These are phyloP conservation scores for Gastrophryne carolinensis DNA, from an alignment of 2,797 vertebrate genomes.

Conservation along the genomic window DNA sequence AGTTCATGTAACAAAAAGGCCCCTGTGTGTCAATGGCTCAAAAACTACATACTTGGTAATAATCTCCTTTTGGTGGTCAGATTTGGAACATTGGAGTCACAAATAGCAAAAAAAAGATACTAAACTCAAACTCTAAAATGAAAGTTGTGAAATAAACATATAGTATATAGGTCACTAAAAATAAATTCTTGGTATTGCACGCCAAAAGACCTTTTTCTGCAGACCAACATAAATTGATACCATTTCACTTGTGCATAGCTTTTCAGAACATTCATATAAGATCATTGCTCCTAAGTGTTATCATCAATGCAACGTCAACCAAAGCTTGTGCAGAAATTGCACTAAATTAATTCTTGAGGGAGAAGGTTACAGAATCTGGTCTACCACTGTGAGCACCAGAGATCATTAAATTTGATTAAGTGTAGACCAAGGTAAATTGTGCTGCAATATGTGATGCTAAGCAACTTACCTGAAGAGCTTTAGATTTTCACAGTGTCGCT, in stretches of 20 bases:
- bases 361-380: background rate
- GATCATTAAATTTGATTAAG: conserved; percentile 26
- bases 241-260: background rate
- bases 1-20: too few species aligned
- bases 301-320: conserved; percentile 1
- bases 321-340: conserved; percentile 20
- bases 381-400: background rate
- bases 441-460: background rate
- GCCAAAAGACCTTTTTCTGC: too few species aligned
- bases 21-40: too few species aligned
- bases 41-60: too few species aligned
- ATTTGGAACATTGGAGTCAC: too few species aligned
- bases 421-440: background rate
- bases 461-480: conserved; percentile 22
- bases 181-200: too few species aligned
- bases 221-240: background rate
- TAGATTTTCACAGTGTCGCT: conserved; percentile 5
- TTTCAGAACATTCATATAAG: background rate
- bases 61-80: too few species aligned
- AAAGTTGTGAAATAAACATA: too few species aligned
- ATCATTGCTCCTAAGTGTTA: background rate
- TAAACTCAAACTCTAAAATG: too few species aligned
- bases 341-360: conserved; percentile 25
- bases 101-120: too few species aligned
- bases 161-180: too few species aligned